Conservation (phyloP, 2,888 invertebrate genomes). For the Eristalis arbustorum region DNA sequence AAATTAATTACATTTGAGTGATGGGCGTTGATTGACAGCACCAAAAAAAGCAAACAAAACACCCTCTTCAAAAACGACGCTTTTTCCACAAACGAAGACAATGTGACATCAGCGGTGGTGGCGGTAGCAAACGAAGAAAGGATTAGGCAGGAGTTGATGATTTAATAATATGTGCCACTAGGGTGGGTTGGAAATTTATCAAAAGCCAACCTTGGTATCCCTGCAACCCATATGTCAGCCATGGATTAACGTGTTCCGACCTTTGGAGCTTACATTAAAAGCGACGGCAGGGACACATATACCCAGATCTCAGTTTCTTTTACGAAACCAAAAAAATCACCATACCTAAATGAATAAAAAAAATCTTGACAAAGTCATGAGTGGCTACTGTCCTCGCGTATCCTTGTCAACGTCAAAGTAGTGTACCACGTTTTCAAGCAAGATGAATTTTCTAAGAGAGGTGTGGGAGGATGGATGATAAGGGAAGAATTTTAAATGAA, state of each 20-base stretch:
- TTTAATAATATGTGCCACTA: slow-evolving; percentile 48
- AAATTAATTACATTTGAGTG: slow-evolving; percentile 66
- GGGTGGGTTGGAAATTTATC: slow-evolving; percentile 44
- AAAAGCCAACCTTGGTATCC: slow-evolving; percentile 14
- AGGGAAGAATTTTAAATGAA: slow-evolving; percentile 52
- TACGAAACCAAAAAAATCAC: background rate
- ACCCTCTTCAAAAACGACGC: slow-evolving; percentile 40
- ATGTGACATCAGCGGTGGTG: background rate
- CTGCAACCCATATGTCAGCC: slow-evolving; percentile 58
- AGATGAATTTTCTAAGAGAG: background rate
- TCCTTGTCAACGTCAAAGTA: slow-evolving; percentile 68
- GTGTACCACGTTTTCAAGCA: slow-evolving; percentile 45
- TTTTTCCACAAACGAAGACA: slow-evolving; percentile 21
- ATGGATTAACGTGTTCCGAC: slow-evolving; percentile 49
- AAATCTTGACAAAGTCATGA: slow-evolving; percentile 55
- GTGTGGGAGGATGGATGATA: no score
- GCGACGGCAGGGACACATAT: background rate
- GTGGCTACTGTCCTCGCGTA: slow-evolving; percentile 70
- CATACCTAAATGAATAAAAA: background rate
- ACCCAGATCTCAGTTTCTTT: background rate
- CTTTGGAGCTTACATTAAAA: slow-evolving; percentile 4
- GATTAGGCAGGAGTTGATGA: slow-evolving; percentile 54
- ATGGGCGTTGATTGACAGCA: slow-evolving; percentile 61
- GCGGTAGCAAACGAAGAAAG: slow-evolving; percentile 17
- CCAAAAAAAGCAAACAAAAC: slow-evolving; percentile 5